Evolutionary conservation across 1,140 invertebrate genomes (phyloP).

Genomic region (Cydia pomonella): DNA sequence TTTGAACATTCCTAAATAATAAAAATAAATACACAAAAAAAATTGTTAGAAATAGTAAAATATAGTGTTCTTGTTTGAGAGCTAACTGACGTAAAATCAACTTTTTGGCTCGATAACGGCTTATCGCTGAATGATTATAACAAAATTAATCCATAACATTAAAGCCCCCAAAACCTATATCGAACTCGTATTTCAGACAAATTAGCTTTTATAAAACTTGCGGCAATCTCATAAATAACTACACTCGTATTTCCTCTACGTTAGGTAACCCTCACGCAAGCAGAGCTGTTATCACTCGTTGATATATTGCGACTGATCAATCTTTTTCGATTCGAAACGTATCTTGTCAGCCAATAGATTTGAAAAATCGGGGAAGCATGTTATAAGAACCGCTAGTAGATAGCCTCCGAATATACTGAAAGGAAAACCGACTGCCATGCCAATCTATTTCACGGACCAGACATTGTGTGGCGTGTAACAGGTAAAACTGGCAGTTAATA

Average conservation of each 20-base stretch:
- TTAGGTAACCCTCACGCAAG: not conserved
- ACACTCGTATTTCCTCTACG: not conserved
- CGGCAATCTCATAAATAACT: conserved; percentile 9
- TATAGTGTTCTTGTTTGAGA: no score
- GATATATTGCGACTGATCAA: conserved; percentile 16
- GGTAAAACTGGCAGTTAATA: no score
- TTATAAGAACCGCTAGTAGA: not conserved
- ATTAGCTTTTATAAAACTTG: conserved; percentile 2
- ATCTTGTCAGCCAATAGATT: conserved; percentile 1
- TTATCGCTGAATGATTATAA: no score
- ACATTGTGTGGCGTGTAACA: no score
- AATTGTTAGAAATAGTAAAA: no score
- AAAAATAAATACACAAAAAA: no score
- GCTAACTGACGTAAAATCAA: no score
- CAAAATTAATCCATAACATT: no score
- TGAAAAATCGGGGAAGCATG: not conserved
- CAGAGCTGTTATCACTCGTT: conserved; percentile 19
- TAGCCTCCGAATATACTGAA: not conserved
- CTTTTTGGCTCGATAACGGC: no score
- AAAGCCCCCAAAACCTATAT: not conserved
- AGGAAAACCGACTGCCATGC: no score
- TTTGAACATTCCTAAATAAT: no score
- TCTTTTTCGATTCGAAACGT: conserved; percentile 3
- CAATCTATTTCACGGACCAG: no score
- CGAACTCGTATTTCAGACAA: not conserved